phyloP scores from a whole-genome alignment of 2,888 invertebrate genomes.

The Bhutanitis thaidina region DNA sequence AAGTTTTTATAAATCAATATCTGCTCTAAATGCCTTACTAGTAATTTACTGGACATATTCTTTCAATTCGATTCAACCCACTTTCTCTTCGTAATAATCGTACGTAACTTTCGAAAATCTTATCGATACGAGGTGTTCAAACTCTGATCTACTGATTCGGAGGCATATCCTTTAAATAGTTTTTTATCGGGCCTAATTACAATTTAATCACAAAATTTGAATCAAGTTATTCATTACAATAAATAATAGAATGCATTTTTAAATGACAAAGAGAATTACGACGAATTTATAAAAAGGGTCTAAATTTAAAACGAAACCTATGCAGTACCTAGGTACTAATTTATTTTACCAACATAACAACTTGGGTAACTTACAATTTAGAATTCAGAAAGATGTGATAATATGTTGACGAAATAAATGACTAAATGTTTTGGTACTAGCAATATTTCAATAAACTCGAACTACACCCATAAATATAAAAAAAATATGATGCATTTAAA shows the following conservation, averaged over 20 bases:
- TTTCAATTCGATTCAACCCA: not conserved
- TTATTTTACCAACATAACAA: not conserved
- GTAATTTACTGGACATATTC: not conserved
- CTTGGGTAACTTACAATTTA: not conserved
- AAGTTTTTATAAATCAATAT: too few species aligned
- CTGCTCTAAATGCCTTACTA: too few species aligned
- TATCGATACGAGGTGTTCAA: too few species aligned
- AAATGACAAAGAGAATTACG: too few species aligned
- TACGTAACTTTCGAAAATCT: not conserved
- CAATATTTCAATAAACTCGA: not conserved
- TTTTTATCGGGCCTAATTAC: too few species aligned
- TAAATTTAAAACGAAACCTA: not conserved
- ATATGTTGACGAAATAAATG: slow-evolving; percentile 3
- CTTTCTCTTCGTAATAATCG: not conserved
- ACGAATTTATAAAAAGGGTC: not conserved
- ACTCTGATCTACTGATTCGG: too few species aligned
- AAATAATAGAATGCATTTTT: too few species aligned
- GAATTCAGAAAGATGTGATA: not conserved
- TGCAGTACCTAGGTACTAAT: not conserved
- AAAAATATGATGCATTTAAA: not conserved
- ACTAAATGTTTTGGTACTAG: not conserved
- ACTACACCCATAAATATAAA: not conserved
- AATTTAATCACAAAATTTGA: too few species aligned
- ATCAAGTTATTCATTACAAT: too few species aligned
- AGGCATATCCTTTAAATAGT: too few species aligned